Evolutionary conservation across 2,888 invertebrate genomes (phyloP), one percentile per base, ranked within the genome.

Genomic region (Netelia virgata): DNA sequence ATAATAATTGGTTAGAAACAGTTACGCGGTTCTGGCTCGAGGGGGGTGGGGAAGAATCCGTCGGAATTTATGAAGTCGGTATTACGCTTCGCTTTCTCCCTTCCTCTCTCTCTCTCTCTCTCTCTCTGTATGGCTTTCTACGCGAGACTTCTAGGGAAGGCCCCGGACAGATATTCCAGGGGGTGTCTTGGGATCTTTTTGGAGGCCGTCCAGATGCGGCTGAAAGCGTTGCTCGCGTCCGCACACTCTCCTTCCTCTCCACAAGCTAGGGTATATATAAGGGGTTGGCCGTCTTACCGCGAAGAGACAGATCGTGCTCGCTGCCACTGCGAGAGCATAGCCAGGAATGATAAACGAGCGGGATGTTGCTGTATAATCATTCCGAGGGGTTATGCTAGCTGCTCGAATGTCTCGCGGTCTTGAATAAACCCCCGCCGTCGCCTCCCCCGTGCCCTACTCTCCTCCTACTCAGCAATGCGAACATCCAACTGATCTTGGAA

Each of bases 1-100:
- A 92, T 92, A 92, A 92, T 92, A 92, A 92, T 92, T 91, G 92
- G 92, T 91, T 91, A 87, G 92, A 91, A 92, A 92, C 92, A 91
- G 92, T 92, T 92, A 92, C 88, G 91, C 88, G 90, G 88, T 90
- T 90, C 89, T 87, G 87, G 88, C 90, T 88, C 87, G 86, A 85
- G 88, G 61, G 55, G 69, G 41, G 61, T 47, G 64, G 41, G 76
- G 84, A 87, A 89, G 88, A 87, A 86, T 82, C 81, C 79, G 23
- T 86, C 36, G 86, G 89, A 89, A 92, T 92, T 92, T 92, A 92
- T 92, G 92, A 92, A 92, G 91, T 92, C 89, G 88, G 66, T 64
- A 79, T 63, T 59, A 28, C 61, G 23, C 28, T 72, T 72, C 18
- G 43, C 72, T 20, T 53, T 55, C 23, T 41, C 50, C 43, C 20